phyloP scores from a whole-genome alignment of 2,888 invertebrate genomes.

The Cantharis flavilabris region DNA sequence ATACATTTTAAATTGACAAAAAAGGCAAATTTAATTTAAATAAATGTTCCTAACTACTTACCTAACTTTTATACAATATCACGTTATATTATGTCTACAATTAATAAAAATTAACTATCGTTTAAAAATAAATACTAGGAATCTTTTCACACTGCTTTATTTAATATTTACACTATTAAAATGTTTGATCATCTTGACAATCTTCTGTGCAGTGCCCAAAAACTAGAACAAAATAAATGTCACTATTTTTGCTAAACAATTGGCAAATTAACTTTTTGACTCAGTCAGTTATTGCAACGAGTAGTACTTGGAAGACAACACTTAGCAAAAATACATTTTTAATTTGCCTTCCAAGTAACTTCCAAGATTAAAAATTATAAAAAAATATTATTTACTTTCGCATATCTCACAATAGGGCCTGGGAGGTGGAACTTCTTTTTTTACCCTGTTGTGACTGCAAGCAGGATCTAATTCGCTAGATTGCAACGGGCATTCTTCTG shows the following conservation, averaged over 20 bases:
- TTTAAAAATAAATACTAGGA: conserved; percentile 20
- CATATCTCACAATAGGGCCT: conserved; percentile 92
- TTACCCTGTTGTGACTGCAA: conserved; percentile 51
- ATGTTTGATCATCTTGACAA: conserved; percentile 86
- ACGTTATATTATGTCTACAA: conserved; percentile 23
- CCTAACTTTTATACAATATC: conserved; percentile 27
- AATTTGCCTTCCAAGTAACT: too few species aligned
- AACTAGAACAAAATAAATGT: conserved; percentile 63
- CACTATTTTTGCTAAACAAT: neutral
- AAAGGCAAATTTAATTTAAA: conserved; percentile 5
- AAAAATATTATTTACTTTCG: conserved; percentile 68
- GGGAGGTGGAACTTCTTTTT: conserved; percentile 50
- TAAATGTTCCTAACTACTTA: conserved; percentile 21
- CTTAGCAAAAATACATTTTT: too few species aligned
- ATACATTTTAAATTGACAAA: conserved; percentile 18
- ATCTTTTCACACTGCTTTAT: conserved; percentile 17
- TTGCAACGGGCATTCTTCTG: conserved; percentile 94
- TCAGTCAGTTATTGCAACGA: too few species aligned
- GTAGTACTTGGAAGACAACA: too few species aligned
- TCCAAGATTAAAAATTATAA: neutral
- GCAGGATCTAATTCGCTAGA: conserved; percentile 59
- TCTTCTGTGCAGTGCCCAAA: conserved; percentile 88
- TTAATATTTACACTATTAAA: conserved; percentile 55
- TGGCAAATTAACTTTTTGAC: too few species aligned
- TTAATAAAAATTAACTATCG: neutral